Conservation (phyloP, 2,888 invertebrate species). For the Clanis bilineata region DNA sequence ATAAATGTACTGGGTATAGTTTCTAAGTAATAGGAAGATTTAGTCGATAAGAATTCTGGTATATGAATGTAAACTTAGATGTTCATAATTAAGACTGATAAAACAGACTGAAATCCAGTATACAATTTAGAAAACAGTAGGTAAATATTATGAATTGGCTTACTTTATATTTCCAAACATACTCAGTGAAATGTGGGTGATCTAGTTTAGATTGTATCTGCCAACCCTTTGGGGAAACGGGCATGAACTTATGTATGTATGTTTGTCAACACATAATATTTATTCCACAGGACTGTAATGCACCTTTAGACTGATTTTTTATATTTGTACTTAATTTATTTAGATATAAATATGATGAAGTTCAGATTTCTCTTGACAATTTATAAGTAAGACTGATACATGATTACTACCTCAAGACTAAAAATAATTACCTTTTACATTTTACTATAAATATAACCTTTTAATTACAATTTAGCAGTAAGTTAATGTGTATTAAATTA, state of each 20-base stretch:
- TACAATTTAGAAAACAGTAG: too few species aligned
- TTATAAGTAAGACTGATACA: constrained; percentile 18
- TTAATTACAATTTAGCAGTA: not conserved
- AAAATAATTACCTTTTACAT: too few species aligned
- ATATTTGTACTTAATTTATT: constrained; percentile 1
- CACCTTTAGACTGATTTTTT: not conserved
- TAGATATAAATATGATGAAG: not conserved
- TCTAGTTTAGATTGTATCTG: too few species aligned
- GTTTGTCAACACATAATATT: too few species aligned
- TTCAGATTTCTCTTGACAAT: constrained; percentile 1
- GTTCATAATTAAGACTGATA: not conserved
- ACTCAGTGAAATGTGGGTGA: too few species aligned
- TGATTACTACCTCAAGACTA: constrained; percentile 13
- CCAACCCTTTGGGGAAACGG: too few species aligned
- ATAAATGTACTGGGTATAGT: not conserved
- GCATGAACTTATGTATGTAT: too few species aligned
- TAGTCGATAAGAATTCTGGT: not conserved
- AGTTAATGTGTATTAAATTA: not conserved
- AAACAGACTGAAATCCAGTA: not conserved
- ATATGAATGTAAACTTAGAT: not conserved
- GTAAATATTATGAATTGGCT: too few species aligned
- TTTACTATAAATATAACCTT: too few species aligned
- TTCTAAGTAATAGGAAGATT: not conserved
- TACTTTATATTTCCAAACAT: too few species aligned
- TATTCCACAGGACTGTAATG: too few species aligned